Evolutionary conservation across 2,113 vertebrate species (phyloP).

Genomic region (Sigmodon hispidus): DNA sequence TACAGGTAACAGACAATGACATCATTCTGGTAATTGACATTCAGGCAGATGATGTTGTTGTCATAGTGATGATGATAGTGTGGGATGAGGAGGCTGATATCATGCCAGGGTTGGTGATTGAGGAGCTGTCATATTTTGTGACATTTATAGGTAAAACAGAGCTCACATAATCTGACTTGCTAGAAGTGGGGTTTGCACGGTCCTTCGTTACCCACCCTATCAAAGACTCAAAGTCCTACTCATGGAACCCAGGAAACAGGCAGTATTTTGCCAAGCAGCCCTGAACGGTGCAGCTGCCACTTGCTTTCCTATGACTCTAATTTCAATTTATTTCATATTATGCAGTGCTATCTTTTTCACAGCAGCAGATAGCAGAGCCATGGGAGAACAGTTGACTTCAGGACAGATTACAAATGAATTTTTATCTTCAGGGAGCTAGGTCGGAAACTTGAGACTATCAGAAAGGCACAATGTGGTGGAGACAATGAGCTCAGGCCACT

Average conservation of each 20-base stretch:
- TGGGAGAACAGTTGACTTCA: conserved; percentile 59
- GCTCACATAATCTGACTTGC: neutral
- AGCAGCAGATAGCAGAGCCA: conserved; percentile 38
- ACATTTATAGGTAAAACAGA: neutral
- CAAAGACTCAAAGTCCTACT: neutral
- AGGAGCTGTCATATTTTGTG: neutral
- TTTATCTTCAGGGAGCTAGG: conserved; percentile 56
- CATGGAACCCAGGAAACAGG: neutral
- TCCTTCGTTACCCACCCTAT: neutral
- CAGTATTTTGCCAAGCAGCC: neutral
- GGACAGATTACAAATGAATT: conserved; percentile 71
- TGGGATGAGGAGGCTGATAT: neutral
- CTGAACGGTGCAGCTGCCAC: neutral
- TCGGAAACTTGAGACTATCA: conserved; percentile 68
- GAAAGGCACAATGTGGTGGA: neutral
- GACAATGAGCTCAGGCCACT: conserved; percentile 50
- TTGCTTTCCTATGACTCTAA: conserved; percentile 43
- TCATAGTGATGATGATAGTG: neutral
- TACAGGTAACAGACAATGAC: neutral
- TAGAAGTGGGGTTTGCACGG: neutral
- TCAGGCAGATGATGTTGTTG: neutral
- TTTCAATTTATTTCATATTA: conserved; percentile 61
- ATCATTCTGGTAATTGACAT: neutral
- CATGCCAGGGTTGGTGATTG: neutral
- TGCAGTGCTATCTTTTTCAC: conserved; percentile 44